phyloP scores from a whole-genome alignment of 2,797 vertebrate genomes.

The Crocidura indochinensis region DNA sequence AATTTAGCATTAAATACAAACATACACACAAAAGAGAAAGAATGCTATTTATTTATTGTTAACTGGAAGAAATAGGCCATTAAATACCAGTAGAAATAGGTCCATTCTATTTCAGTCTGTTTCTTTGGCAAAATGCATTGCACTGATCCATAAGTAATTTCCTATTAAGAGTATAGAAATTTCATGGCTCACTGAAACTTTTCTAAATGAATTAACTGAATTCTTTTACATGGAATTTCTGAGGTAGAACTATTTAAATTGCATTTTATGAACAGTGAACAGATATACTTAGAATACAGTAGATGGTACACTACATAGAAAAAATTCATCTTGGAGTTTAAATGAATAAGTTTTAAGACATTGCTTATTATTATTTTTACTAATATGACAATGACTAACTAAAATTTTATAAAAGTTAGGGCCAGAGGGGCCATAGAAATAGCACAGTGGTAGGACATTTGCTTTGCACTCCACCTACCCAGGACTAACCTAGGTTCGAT shows the following conservation, averaged over 20 bases:
- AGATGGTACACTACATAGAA: background rate
- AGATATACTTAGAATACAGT: constrained; percentile 12
- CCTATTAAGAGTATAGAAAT: constrained; percentile 63
- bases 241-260: constrained; percentile 53
- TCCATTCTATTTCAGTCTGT: background rate
- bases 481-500: too few relatives aligned
- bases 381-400: background rate
- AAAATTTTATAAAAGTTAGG: background rate
- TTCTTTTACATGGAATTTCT: constrained; percentile 41
- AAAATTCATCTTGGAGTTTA: constrained; percentile 1
- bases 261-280: constrained; percentile 53
- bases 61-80: too few relatives aligned
- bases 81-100: background rate
- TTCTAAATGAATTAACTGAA: constrained; percentile 50
- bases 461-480: too few relatives aligned
- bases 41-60: background rate
- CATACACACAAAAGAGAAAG: too few relatives aligned
- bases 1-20: background rate
- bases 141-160: constrained; percentile 60
- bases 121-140: constrained; percentile 47
- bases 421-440: too few relatives aligned
- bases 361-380: background rate
- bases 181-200: constrained; percentile 54
- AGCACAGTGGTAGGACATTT: too few relatives aligned
- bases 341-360: background rate